phyloP scores from a whole-genome alignment of 2,888 invertebrate species.

The Campoletis raptor region DNA sequence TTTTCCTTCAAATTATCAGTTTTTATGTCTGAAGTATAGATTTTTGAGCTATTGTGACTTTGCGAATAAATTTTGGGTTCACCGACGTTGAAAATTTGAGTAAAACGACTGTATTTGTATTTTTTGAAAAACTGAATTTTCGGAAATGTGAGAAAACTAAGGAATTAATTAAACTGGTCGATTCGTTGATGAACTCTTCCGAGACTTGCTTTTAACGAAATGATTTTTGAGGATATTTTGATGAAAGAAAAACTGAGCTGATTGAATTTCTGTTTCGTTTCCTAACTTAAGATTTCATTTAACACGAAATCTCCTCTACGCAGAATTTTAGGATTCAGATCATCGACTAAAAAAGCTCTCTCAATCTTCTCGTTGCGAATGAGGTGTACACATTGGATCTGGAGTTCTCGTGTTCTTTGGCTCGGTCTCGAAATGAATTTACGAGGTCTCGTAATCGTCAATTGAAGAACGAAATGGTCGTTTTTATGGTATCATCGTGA shows the following conservation, averaged over 20 bases:
- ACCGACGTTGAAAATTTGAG: too few species aligned
- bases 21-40: too few species aligned
- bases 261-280: not conserved
- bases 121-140: not conserved
- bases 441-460: constrained; percentile 79
- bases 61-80: too few species aligned
- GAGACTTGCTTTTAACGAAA: not conserved
- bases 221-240: not conserved
- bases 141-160: not conserved
- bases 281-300: not conserved
- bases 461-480: constrained; percentile 75
- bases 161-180: not conserved
- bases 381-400: constrained; percentile 58
- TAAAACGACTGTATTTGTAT: not conserved
- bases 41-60: too few species aligned
- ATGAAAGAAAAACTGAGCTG: not conserved
- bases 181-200: not conserved
- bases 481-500: constrained; percentile 13
- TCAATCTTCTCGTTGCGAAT: constrained; percentile 23
- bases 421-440: constrained; percentile 80
- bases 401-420: constrained; percentile 70
- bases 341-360: constrained; percentile 60
- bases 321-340: constrained; percentile 55
- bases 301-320: constrained; percentile 25
- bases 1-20: too few species aligned